Percentiles rank a stretch among this genome's conserved stretches.
Evolutionary conservation across 2,797 vertebrate genomes (phyloP).

Genomic region (Mionectes olivaceus): DNA sequence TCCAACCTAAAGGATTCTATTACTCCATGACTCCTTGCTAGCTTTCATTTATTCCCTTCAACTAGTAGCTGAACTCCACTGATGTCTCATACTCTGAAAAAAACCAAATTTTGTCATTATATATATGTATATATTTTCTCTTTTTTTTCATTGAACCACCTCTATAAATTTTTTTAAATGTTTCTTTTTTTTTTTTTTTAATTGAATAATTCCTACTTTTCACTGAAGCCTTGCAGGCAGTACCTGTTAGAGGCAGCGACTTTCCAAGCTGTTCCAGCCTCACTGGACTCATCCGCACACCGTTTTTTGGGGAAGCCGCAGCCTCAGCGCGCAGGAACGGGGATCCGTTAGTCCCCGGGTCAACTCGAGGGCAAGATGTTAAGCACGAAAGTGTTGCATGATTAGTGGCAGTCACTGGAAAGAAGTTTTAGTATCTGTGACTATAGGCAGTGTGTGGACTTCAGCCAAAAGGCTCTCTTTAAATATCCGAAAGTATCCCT

Average conservation of each 20-base stretch:
- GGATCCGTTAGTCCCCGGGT: slow-evolving; percentile 22
- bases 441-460: slow-evolving; percentile 47
- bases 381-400: slow-evolving; percentile 35
- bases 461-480: slow-evolving; percentile 49
- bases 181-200: neutral
- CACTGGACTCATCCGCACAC: neutral
- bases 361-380: slow-evolving; percentile 47
- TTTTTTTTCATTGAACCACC: neutral
- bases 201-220: neutral
- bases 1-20: neutral
- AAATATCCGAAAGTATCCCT: slow-evolving; percentile 59
- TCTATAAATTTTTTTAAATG: neutral
- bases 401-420: slow-evolving; percentile 61
- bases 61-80: neutral
- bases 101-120: neutral
- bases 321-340: neutral
- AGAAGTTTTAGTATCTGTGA: slow-evolving; percentile 62
- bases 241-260: neutral
- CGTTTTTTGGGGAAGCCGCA: neutral
- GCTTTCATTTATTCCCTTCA: neutral
- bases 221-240: neutral
- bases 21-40: neutral
- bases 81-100: neutral
- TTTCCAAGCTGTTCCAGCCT: neutral
- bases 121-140: neutral